A percentile compares a stretch with the other conserved stretches of the same genome.
Conservation (phyloP, 1,140 invertebrate species). For the Trichonephila clavata region DNA sequence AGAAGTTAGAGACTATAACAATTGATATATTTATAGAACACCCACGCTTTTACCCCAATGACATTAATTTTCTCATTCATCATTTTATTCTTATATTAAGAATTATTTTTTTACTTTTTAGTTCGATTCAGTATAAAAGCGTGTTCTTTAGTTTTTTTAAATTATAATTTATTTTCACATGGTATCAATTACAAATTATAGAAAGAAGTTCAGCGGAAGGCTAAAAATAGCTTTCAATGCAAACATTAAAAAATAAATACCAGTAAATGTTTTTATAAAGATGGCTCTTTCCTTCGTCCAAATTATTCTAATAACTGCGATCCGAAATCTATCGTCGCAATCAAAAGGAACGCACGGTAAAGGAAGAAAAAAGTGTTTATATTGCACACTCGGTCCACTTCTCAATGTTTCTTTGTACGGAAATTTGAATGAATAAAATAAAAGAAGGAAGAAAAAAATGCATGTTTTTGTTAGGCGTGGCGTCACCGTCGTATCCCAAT, state of each 20-base stretch:
- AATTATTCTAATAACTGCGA: conserved; percentile 5
- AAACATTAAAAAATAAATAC: neutral
- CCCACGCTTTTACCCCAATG: no score
- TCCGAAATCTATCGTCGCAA: neutral
- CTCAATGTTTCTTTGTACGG: conserved; percentile 54
- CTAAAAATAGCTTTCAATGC: neutral
- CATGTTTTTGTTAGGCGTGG: conserved; percentile 12
- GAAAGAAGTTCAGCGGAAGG: conserved; percentile 12
- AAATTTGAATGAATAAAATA: conserved; percentile 38
- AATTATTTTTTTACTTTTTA: no score
- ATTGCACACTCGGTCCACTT: neutral
- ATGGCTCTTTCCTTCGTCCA: neutral
- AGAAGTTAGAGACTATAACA: no score
- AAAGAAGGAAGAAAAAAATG: neutral
- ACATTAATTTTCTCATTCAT: no score
- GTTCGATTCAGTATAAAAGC: no score
- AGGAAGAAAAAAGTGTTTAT: neutral
- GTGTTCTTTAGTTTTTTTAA: no score
- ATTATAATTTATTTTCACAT: no score
- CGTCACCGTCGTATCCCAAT: neutral
- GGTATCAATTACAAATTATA: conserved; percentile 27
- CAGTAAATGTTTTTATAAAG: neutral
- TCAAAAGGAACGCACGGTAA: neutral
- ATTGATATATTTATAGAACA: no score
- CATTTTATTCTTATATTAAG: no score